phyloP scores from a whole-genome alignment of 1,140 invertebrate species.

The Radopholus similis region DNA sequence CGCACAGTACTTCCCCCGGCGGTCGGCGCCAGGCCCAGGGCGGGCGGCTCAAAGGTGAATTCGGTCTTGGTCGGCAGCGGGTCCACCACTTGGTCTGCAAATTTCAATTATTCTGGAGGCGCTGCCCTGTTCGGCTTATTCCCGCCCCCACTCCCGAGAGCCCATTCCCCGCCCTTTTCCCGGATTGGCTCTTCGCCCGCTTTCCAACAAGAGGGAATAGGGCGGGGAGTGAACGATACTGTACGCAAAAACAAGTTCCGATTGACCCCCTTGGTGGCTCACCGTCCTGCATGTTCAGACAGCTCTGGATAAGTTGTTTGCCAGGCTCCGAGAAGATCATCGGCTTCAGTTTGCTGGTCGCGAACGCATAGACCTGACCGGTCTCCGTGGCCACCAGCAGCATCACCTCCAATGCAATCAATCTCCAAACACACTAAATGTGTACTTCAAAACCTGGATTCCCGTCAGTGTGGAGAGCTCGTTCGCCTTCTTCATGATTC shows the following conservation, averaged over 20 bases:
- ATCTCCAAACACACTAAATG: too few species aligned
- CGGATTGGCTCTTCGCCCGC: neutral
- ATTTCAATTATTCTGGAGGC: neutral
- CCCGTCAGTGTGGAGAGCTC: constrained; percentile 97
- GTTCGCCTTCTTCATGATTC: constrained; percentile 99
- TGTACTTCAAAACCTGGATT: too few species aligned
- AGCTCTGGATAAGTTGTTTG: constrained; percentile 95
- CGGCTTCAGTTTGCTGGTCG: constrained; percentile 93
- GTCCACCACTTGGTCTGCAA: constrained; percentile 21
- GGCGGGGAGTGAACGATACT: neutral
- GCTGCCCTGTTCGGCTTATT: neutral
- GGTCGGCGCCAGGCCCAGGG: constrained; percentile 12
- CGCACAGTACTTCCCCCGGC: constrained; percentile 5
- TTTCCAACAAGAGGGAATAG: neutral
- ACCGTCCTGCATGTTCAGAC: constrained; percentile 87
- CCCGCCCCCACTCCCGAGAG: neutral
- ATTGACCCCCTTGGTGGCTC: constrained; percentile 8
- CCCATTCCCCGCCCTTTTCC: neutral
- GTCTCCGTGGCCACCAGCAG: constrained; percentile 88
- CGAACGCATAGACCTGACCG: constrained; percentile 98
- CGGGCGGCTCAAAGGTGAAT: constrained; percentile 51
- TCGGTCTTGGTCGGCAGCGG: constrained; percentile 40
- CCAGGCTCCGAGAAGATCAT: constrained; percentile 99
- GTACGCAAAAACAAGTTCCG: neutral
- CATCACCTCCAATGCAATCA: too few species aligned